Evolutionary conservation across 2,888 invertebrate genomes (phyloP), one percentile per base, ranked within the genome.

Genomic region (Chloroclystis v-ata): DNA sequence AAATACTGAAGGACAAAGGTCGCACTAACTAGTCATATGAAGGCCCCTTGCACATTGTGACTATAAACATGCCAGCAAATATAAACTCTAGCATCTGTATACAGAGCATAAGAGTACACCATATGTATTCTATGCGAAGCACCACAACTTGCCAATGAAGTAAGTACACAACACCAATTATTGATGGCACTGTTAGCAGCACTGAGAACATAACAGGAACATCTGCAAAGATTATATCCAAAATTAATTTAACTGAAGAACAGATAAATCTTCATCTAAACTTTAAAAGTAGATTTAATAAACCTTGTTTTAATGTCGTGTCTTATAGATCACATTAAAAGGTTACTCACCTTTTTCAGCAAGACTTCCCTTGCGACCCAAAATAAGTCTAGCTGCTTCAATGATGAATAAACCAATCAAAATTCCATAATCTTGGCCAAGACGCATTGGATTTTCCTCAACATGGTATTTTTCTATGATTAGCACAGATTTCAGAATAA

Each of bases 61-160:
- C 89, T 61, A 91, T 85, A 63, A 91, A 95, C 80, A 96, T 90
- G 59, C 95, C 89, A 49, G 95, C 95, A 79, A 96, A 95, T 54
- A 95, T 80, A 60, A 96, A 91, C 87, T 97, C 96, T 24, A 95
- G 85, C 29, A 90, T 88, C 75, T 97, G 93, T 63, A 98, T 89
- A 44, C 91, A 90, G 52, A 97, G 84, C 89, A 97, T 95, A 67
- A 97, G 93, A 57, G 93, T 92, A 78, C 95, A 94, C 75, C 97
- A 91, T 67, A 98, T 95, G 63, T 94, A 92, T 85, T 98, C 98
- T 63, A 97, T 91, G 67, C 94, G 90, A 48, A 97, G 90, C 43
- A 96, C 93, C 72, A 94, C 94, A 40, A 93, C 93, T 89, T 98
- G 97, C 92, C 94, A 95, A 52, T 92, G 83, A 58, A 97, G 89